Base-by-base conservation (phyloP, 2,113 vertebrate species). In the Chrysemys picta region DNA sequence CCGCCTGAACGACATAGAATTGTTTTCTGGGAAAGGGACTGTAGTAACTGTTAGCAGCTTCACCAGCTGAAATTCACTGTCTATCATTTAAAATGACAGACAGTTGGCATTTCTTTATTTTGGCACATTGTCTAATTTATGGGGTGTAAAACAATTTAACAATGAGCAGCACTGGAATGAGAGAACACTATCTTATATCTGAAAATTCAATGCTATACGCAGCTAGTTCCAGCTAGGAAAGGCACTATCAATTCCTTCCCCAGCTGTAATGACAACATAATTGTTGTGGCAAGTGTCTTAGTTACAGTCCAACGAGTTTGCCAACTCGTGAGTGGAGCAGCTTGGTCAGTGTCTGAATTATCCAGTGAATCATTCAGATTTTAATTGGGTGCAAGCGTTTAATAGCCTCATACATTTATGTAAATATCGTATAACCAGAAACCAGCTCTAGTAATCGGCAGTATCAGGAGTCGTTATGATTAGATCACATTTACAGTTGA, bases 381-480 rank as follows among this genome's bases (percentile, higher is more conserved):
- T 91, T 95, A 97, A 97, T 94, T 85, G 91, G 85, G 91, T 92
- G 85, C 83, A 91, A 93, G 49, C 82, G 27, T 57, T 93, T 87
- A 92, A 85, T 62, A 72, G 78, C 75, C 53, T 65, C 45, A 4
- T 59, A 9, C 5, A 12, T 82, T 85, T 75, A 27, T 72, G 84
- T 90, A 95, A 95, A 94, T 94, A 65, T 0, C 88, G 21, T 24
- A 78, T 57, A 87, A 92, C 95, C 88, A 94, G 90, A 97, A 85
- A 50, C 3, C 24, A 87, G 14, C 59, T 49, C 38, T n/a, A 7
- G 1, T 54, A 57, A 84, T 79, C 0, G 10, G 57, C 84, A 45
- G 72, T 11, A 69, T 86, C 62, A 56, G 69, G 52, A 59, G 76
- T 82, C 47, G 62, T 89, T 85, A 8, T 8, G 75, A 49, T 88